Evolutionary conservation across 2,113 vertebrate genomes (phyloP).

Genomic region (Tautogolabrus adspersus): DNA sequence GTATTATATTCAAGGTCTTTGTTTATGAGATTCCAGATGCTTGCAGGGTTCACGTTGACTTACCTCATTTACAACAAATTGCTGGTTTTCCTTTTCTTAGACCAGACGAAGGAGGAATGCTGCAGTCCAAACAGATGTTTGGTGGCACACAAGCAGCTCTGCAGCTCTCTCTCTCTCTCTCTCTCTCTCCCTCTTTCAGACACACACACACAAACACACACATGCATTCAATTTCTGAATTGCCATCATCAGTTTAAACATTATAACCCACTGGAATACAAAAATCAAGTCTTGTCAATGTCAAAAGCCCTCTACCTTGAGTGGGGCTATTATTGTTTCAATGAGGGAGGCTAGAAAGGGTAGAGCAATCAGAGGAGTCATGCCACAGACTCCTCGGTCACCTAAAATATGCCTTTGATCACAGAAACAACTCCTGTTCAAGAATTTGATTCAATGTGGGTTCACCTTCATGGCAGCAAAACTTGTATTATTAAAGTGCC

Average conservation of each 20-base stretch:
- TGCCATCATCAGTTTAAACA: slow-evolving; percentile 44
- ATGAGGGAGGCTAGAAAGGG: slow-evolving; percentile 38
- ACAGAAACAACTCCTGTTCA: slow-evolving; percentile 10
- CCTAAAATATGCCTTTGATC: slow-evolving; percentile 50
- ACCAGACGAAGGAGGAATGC: slow-evolving; percentile 52
- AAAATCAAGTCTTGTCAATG: slow-evolving; percentile 65
- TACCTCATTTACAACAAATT: slow-evolving; percentile 69
- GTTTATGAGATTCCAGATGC: slow-evolving; percentile 59
- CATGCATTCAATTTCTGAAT: slow-evolving; percentile 17
- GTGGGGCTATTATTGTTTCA: slow-evolving; percentile 40
- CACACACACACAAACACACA: neutral
- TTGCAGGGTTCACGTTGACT: slow-evolving; percentile 32
- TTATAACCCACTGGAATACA: slow-evolving; percentile 16
- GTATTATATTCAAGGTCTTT: neutral
- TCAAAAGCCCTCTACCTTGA: slow-evolving; percentile 48
- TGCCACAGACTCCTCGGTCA: slow-evolving; percentile 9
- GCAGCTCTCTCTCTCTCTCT: neutral
- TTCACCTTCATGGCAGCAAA: neutral
- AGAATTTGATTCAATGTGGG: neutral
- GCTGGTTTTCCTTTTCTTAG: slow-evolving; percentile 50
- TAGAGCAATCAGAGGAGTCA: slow-evolving; percentile 62
- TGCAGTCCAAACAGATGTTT: slow-evolving; percentile 69
- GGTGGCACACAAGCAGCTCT: slow-evolving; percentile 13
- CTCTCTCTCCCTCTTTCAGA: neutral
- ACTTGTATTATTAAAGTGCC: neutral